Conservation (phyloP, 2,797 vertebrate species). For the Jordanella pulchra region DNA sequence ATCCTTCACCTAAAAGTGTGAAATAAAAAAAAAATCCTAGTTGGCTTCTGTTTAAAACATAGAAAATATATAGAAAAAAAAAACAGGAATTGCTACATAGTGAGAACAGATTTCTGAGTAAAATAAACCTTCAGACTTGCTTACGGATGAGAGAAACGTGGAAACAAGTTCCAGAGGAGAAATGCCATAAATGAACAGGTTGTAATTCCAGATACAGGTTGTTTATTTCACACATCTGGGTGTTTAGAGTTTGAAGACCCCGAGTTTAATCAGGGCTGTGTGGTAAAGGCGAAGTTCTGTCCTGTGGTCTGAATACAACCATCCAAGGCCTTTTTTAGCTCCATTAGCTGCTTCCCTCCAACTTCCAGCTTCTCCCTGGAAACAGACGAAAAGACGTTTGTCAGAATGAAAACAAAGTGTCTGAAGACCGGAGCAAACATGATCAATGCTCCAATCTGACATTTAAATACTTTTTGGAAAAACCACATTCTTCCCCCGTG, state of each 20-base stretch:
- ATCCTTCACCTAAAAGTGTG: background rate
- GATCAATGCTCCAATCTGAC: background rate
- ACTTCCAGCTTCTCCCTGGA: conserved; percentile 83
- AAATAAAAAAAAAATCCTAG: background rate
- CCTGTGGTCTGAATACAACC: conserved; percentile 71
- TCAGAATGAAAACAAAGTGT: background rate
- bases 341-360: conserved; percentile 83
- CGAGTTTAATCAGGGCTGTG: conserved; percentile 61
- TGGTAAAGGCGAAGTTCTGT: conserved; percentile 55
- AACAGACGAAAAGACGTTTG: conserved; percentile 7
- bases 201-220: conserved; percentile 9
- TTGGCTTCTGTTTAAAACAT: background rate
- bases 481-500: background rate
- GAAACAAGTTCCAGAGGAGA: background rate
- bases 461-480: background rate
- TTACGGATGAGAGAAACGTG: background rate
- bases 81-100: background rate
- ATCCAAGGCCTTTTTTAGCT: conserved; percentile 82
- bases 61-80: background rate
- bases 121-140: background rate
- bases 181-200: background rate
- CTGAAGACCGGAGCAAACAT: background rate
- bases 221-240: background rate
- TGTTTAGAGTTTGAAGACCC: background rate
- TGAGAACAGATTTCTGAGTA: background rate